Evolutionary conservation across 2,797 vertebrate genomes (phyloP).

Genomic region (Menidia menidia): DNA sequence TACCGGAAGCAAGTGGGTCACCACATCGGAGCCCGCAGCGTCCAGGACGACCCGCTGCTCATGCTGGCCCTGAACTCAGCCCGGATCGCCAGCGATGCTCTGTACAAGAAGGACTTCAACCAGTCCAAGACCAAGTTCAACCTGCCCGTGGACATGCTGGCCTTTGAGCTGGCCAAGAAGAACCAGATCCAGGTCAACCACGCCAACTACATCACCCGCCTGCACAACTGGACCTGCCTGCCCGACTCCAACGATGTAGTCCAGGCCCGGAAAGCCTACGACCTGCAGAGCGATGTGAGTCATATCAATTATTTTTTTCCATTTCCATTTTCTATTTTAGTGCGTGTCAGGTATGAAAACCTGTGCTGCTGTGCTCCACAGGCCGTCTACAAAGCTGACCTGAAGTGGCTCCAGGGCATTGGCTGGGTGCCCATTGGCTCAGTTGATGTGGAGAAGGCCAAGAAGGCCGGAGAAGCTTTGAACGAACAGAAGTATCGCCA

Average conservation of each 20-base stretch:
- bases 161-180: constrained; percentile 89
- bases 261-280: constrained; percentile 84
- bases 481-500: constrained; percentile 90
- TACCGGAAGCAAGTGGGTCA: constrained; percentile 92
- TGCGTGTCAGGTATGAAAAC: neutral
- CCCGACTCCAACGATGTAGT: constrained; percentile 89
- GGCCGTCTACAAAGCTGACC: constrained; percentile 92
- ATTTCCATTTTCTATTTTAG: neutral
- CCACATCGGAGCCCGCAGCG: constrained; percentile 89
- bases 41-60: constrained; percentile 92
- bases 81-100: constrained; percentile 90
- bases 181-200: constrained; percentile 88
- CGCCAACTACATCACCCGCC: constrained; percentile 83
- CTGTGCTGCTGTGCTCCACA: constrained; percentile 43
- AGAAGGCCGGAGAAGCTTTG: constrained; percentile 89
- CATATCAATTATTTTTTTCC: neutral
- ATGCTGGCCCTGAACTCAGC: constrained; percentile 93
- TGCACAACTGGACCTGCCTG: constrained; percentile 90
- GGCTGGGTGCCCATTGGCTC: constrained; percentile 94
- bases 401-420: constrained; percentile 90
- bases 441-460: constrained; percentile 90
- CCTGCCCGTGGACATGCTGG: constrained; percentile 86
- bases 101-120: constrained; percentile 89
- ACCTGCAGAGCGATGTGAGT: constrained; percentile 89
- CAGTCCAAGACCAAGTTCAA: constrained; percentile 91